Percentiles rank a stretch among this genome's conserved stretches.
Evolutionary conservation across 2,888 invertebrate genomes (phyloP).

Genomic region (Plagodis dolabraria): DNA sequence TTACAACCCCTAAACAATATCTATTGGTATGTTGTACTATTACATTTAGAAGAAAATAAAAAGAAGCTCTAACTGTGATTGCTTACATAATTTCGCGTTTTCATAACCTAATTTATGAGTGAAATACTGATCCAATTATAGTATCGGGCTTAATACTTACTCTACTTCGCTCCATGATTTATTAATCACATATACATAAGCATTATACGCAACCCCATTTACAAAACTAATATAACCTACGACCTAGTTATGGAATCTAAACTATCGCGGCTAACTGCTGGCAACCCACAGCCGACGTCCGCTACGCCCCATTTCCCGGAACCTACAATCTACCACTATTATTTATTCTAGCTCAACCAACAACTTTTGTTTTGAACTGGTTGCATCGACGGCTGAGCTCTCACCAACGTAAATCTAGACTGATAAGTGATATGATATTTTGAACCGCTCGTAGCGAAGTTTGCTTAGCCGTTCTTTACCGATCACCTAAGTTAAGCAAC

Average conservation of each 20-base stretch:
- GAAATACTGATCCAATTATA: too few relatives aligned
- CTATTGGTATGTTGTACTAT: too few relatives aligned
- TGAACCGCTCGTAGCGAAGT: too few relatives aligned
- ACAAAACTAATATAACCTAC: conserved; percentile 6
- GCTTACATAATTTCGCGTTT: too few relatives aligned
- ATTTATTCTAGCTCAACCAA: too few relatives aligned
- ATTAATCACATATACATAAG: background rate
- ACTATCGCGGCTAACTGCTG: conserved; percentile 10
- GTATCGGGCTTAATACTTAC: too few relatives aligned
- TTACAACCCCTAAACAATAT: too few relatives aligned
- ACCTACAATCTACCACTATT: conserved; percentile 3
- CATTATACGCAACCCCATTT: background rate
- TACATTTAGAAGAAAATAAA: too few relatives aligned
- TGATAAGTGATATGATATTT: background rate
- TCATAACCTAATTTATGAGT: too few relatives aligned
- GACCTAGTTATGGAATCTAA: conserved; percentile 15
- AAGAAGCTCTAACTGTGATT: too few relatives aligned
- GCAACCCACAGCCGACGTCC: background rate
- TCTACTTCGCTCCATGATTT: too few relatives aligned
- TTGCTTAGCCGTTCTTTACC: too few relatives aligned
- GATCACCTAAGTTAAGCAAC: background rate
- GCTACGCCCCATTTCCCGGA: conserved; percentile 13
- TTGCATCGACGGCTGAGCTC: conserved; percentile 5
- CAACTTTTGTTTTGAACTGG: conserved; percentile 8
- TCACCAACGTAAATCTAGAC: background rate